These are phyloP conservation scores for Halcyon senegalensis DNA, from an alignment of 2,113 vertebrate genomes.

Conservation along the genomic window DNA sequence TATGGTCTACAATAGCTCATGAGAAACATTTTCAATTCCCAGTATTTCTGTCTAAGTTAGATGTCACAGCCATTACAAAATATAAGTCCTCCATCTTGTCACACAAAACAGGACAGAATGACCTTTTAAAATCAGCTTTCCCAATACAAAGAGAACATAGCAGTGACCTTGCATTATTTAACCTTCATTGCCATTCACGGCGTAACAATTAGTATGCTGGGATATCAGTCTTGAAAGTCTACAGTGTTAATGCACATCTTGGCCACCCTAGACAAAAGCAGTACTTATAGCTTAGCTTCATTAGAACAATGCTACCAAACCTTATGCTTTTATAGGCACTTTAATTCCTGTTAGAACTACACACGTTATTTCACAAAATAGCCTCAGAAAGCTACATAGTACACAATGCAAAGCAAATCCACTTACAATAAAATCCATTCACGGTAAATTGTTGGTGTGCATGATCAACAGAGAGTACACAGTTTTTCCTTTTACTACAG, in stretches of 20 bases:
- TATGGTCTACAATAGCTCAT: background rate
- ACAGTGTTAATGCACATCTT: background rate
- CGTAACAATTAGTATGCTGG: background rate
- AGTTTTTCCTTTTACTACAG: background rate
- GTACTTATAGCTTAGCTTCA: background rate
- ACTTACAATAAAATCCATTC: background rate
- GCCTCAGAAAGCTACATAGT: background rate
- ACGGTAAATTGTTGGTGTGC: background rate
- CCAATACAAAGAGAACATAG: background rate
- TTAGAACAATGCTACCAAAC: background rate
- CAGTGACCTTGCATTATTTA: background rate
- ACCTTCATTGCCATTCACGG: background rate
- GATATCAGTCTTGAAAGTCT: background rate
- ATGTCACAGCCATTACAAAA: background rate
- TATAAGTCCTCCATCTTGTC: background rate
- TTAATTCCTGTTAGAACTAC: background rate
- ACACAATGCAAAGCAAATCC: background rate
- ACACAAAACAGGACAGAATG: background rate
- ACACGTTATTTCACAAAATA: background rate
- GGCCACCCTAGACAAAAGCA: background rate
- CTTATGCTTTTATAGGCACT: background rate
- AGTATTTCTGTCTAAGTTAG: background rate
- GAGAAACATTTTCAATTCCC: background rate
- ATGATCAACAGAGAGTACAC: background rate
- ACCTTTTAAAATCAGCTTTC: conserved; percentile 31